These are phyloP conservation scores for Antheraea mylitta DNA, from an alignment of 1,140 invertebrate genomes.

Conservation along the genomic window DNA sequence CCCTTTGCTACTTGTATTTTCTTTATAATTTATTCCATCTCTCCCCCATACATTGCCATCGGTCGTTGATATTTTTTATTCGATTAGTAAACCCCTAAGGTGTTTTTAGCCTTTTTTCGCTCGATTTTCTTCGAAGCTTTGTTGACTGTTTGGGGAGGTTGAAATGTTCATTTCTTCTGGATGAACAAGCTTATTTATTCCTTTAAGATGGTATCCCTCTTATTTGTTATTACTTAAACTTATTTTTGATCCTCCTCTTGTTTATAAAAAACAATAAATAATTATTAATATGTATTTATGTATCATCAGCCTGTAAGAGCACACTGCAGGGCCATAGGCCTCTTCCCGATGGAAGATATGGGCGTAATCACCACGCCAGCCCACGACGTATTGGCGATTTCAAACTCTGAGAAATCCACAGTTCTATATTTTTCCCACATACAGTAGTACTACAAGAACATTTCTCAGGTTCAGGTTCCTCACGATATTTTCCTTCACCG, in stretches of 20 bases:
- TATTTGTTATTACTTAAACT: conserved; percentile 13
- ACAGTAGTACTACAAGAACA: too few relatives aligned
- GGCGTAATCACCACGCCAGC: too few relatives aligned
- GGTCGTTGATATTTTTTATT: conserved; percentile 80
- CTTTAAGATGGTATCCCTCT: conserved; percentile 31
- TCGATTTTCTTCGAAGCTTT: conserved; percentile 78
- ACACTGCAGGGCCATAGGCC: too few relatives aligned
- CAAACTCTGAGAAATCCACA: too few relatives aligned
- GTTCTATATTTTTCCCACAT: too few relatives aligned
- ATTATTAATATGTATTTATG: not conserved
- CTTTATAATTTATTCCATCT: conserved; percentile 78
- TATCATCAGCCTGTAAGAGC: too few relatives aligned
- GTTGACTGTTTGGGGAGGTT: conserved; percentile 74
- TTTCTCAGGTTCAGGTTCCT: too few relatives aligned
- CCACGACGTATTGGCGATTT: too few relatives aligned
- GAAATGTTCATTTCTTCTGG: conserved; percentile 74
- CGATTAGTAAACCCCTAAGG: conserved; percentile 80
- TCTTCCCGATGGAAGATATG: too few relatives aligned
- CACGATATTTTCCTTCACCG: too few relatives aligned
- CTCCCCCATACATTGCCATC: conserved; percentile 74
- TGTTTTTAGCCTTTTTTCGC: conserved; percentile 80
- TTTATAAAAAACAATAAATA: conserved; percentile 1
- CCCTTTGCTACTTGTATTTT: conserved; percentile 72
- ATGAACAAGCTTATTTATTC: conserved; percentile 72
- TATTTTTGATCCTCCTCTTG: not conserved